Evolutionary conservation across 1,140 invertebrate genomes (phyloP).

Genomic region (Drosophila subpulchrella): DNA sequence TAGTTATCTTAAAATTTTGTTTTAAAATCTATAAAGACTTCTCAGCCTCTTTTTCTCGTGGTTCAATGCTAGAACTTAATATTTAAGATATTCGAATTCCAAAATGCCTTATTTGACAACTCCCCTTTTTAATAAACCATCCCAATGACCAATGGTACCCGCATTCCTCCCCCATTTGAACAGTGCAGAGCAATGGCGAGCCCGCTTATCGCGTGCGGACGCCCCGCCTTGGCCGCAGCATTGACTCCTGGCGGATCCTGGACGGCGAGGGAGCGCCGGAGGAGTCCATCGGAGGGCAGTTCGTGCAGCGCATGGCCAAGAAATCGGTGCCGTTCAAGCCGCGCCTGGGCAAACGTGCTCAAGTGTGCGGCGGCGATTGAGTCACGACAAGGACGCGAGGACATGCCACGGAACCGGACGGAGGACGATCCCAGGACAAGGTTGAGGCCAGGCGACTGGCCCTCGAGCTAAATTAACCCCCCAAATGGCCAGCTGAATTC

Average conservation of each 20-base stretch:
- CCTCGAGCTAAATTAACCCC: conserved; percentile 29
- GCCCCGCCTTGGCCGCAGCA: conserved; percentile 81
- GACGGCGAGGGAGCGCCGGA: conserved; percentile 32
- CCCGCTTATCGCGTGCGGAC: conserved; percentile 77
- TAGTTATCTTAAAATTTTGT: no score
- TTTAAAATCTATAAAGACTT: no score
- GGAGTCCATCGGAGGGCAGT: conserved; percentile 68
- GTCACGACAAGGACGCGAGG: conserved; percentile 60
- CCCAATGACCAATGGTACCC: no score
- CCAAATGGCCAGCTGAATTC: conserved; percentile 36
- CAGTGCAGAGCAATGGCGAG: conserved; percentile 73
- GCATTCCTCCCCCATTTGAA: background rate
- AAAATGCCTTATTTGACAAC: background rate
- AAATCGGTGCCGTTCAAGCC: conserved; percentile 84
- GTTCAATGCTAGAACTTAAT: no score
- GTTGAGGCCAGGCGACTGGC: conserved; percentile 48
- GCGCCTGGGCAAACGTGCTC: conserved; percentile 80
- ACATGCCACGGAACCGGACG: conserved; percentile 28
- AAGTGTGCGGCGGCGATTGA: conserved; percentile 74
- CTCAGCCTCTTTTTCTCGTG: no score
- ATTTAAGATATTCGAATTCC: no score
- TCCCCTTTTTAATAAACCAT: background rate
- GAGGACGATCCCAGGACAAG: conserved; percentile 48
- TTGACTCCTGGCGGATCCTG: conserved; percentile 72
- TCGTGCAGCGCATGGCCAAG: conserved; percentile 76